Evolutionary conservation across 2,797 vertebrate genomes (phyloP), one percentile per base, ranked within the genome.

Genomic region (Emys orbicularis): DNA sequence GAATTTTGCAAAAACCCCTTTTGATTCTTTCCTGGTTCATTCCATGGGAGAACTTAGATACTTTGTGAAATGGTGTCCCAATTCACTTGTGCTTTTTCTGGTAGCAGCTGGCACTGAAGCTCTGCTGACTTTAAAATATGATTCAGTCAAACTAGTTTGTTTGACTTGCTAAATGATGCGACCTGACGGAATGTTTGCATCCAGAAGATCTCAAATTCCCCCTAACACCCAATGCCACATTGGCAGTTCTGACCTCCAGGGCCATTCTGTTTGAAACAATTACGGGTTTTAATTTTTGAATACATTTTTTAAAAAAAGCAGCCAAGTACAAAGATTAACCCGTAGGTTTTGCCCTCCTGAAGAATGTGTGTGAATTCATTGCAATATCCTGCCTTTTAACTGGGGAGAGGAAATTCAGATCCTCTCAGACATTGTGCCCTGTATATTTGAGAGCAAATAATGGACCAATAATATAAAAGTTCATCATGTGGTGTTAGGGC

Each of bases 201-300:
- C 88, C 13, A 1, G 54, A 79, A 92, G 90, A 54, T 83, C 92
- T 93, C 87, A 84, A 96, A 89, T 96, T 86, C 79, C 80, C 93
- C 93, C 52, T 53, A 91, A 88, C 52, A 86, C 79, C 54, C 50
- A 84, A 93, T 86, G 61, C 81, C 87, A 87, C 1, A 0, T 93
- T 91, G 87, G 81, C 94, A 5, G 4, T 27, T 79, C 90, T 95
- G 95, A 96, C 92, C 76, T 95, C 83, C 52, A 12, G 49, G 92
- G 83, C 93, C 79, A 94, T 86, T 94, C 92, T 94, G 61, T 94
- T 95, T 2, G 1, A 94, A 97, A 95, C 83, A 87, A 89, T 94
- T 97, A 93, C 61, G 76, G 56, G 61, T 81, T 88, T 86, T 82
- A 96, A 95, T 92, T 83, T 91, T 84, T 90, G 89, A 95, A 95